Conservation (phyloP, 2,797 vertebrate genomes). For the Ibycter americanus region DNA sequence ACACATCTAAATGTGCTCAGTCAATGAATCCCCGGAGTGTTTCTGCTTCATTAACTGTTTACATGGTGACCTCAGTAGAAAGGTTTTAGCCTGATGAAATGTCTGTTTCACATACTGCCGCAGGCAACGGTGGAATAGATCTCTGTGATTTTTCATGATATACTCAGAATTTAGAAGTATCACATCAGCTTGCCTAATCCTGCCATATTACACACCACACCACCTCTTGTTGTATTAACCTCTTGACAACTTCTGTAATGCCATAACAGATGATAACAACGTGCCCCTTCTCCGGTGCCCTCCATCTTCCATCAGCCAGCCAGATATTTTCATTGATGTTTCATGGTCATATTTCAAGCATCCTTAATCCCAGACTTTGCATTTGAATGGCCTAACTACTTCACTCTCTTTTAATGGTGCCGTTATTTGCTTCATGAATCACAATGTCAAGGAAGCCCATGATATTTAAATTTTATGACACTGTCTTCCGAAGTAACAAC, state of each 20-base stretch:
- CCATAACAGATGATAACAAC: neutral
- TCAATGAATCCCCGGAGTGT: conserved; percentile 58
- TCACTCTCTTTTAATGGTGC: conserved; percentile 31
- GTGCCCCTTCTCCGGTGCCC: neutral
- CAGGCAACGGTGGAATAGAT: neutral
- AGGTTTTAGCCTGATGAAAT: conserved; percentile 56
- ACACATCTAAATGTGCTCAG: conserved; percentile 61
- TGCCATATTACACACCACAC: neutral
- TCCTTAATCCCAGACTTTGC: neutral
- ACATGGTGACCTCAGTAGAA: conserved; percentile 63
- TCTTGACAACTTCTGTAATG: neutral
- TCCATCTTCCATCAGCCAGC: neutral
- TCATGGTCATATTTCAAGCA: conserved; percentile 14
- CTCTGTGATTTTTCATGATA: neutral
- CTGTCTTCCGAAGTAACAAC: conserved; percentile 22
- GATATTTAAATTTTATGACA: conserved; percentile 60
- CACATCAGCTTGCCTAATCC: conserved; percentile 26
- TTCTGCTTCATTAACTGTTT: conserved; percentile 77
- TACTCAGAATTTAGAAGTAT: conserved; percentile 45
- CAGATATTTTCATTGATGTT: neutral
- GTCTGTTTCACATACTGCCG: conserved; percentile 5
- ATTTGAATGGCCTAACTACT: neutral
- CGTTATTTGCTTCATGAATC: conserved; percentile 54
- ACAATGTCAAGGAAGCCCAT: conserved; percentile 44
- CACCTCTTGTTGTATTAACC: neutral